Conservation (phyloP, 2,113 vertebrate genomes). For the Larimichthys crocea region DNA sequence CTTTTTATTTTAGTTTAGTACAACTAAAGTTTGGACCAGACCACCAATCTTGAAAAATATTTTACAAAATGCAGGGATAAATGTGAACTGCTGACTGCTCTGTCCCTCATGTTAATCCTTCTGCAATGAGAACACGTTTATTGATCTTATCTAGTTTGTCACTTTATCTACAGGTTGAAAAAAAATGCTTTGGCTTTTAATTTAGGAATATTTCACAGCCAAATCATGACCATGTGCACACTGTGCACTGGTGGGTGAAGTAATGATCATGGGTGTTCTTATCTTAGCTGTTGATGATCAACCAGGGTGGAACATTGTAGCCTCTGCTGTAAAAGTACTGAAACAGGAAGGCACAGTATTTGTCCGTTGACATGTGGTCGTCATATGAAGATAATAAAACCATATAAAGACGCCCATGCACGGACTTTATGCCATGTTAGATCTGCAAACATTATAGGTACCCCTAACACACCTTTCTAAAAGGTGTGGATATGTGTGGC, state of each 20-base stretch:
- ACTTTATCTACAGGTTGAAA: neutral
- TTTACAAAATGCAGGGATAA: neutral
- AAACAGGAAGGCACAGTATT: constrained; percentile 51
- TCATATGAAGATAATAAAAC: constrained; percentile 36
- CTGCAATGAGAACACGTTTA: neutral
- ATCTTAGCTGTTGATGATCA: constrained; percentile 67
- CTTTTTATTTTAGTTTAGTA: neutral
- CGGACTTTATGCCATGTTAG: neutral
- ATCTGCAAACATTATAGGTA: neutral
- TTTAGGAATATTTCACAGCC: neutral
- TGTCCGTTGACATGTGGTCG: neutral
- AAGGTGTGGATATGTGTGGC: neutral
- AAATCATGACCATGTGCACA: neutral
- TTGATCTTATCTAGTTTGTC: neutral
- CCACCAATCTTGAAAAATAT: neutral
- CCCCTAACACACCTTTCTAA: neutral
- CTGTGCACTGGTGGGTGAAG: neutral
- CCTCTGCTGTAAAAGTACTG: constrained; percentile 15
- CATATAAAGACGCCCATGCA: neutral
- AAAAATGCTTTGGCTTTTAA: neutral
- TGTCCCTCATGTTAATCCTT: neutral
- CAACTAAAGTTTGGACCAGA: neutral
- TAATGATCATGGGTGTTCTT: constrained; percentile 6
- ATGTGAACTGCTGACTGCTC: neutral
- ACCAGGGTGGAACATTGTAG: constrained; percentile 28